phyloP scores from a whole-genome alignment of 1,140 invertebrate genomes.

The Papilio dardanus region DNA sequence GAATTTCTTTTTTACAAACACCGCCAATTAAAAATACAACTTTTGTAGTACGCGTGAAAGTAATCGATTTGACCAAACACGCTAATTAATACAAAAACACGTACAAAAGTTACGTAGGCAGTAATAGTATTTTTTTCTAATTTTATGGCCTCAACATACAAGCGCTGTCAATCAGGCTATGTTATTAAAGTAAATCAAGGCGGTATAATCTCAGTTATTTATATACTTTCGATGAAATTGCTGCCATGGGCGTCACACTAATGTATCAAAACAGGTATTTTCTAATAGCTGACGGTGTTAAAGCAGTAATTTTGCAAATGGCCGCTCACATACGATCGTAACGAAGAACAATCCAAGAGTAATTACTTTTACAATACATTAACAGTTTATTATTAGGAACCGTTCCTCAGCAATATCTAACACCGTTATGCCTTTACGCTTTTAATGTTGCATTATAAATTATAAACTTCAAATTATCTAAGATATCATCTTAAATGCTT shows the following conservation, averaged over 20 bases:
- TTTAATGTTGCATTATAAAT: constrained; percentile 15
- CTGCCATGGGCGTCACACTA: constrained; percentile 62
- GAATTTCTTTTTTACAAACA: background rate
- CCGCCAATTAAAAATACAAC: constrained; percentile 26
- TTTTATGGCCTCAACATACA: constrained; percentile 46
- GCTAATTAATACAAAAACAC: constrained; percentile 47
- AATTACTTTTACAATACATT: constrained; percentile 38
- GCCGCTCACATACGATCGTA: constrained; percentile 39
- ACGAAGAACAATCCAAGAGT: constrained; percentile 34
- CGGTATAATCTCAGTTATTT: constrained; percentile 56
- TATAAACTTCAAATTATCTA: constrained; percentile 10
- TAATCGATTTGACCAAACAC: constrained; percentile 42
- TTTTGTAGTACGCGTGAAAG: constrained; percentile 30
- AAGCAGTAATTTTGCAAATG: constrained; percentile 72
- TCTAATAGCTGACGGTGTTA: constrained; percentile 59
- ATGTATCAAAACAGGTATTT: constrained; percentile 63
- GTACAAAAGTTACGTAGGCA: constrained; percentile 39
- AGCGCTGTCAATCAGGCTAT: constrained; percentile 54
- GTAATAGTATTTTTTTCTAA: constrained; percentile 41
- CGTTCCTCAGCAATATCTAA: constrained; percentile 27
- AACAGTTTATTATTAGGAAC: constrained; percentile 32
- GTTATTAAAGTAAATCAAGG: constrained; percentile 57
- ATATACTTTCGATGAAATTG: constrained; percentile 66
- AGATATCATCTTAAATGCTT: too few species aligned
- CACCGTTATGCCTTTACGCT: constrained; percentile 29